Conservation (phyloP, 2,113 vertebrate genomes). For the Balaeniceps rex region DNA sequence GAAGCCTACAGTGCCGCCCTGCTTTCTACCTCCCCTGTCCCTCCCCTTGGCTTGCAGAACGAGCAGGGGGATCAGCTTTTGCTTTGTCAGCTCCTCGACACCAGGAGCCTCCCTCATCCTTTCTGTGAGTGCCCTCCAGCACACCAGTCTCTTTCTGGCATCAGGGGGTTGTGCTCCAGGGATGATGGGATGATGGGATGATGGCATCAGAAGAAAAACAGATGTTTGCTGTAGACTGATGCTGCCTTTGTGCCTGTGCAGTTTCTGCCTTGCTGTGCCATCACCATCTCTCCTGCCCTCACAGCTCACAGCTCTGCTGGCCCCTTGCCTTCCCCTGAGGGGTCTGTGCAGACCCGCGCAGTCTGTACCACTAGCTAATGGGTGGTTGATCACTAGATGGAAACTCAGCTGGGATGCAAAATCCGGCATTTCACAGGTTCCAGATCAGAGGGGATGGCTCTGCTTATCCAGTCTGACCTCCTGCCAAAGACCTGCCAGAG, state of each 20-base stretch:
- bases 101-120: not conserved
- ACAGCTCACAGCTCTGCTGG: not conserved
- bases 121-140: not conserved
- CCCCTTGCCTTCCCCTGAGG: not conserved
- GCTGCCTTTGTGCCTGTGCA: not conserved
- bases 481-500: not conserved
- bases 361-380: not conserved
- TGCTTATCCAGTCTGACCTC: not conserved
- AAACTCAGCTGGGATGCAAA: not conserved
- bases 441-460: not conserved
- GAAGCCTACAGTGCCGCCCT: not conserved
- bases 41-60: not conserved
- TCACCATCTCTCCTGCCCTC: not conserved
- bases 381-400: not conserved
- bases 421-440: not conserved
- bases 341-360: not conserved
- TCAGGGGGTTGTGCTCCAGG: not conserved
- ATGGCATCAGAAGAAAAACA: not conserved
- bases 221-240: not conserved
- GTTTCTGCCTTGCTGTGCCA: not conserved
- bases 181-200: rapidly evolving
- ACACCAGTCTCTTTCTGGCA: not conserved
- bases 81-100: not conserved
- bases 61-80: not conserved
- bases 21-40: not conserved